Evolutionary conservation across 2,888 invertebrate genomes (phyloP).

Genomic region (Dasypogon diadema): DNA sequence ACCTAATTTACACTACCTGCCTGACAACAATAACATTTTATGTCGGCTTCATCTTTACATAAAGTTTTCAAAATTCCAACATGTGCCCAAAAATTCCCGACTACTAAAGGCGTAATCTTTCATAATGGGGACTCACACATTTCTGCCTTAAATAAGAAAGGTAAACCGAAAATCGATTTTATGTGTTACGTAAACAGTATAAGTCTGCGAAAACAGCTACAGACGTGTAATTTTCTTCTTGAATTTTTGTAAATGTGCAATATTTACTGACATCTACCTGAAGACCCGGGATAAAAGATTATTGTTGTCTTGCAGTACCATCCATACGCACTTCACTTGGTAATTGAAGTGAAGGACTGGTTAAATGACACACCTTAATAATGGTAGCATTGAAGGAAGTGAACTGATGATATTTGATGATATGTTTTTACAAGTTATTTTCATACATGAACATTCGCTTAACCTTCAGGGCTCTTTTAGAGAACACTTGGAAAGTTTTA

Average conservation of each 20-base stretch:
- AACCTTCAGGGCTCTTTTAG: background rate
- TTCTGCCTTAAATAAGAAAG: constrained; percentile 23
- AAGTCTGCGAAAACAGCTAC: constrained; percentile 2
- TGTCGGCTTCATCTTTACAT: too few species aligned
- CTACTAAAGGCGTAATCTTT: too few species aligned
- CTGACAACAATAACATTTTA: too few species aligned
- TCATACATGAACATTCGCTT: background rate
- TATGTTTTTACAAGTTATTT: background rate
- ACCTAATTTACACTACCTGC: too few species aligned
- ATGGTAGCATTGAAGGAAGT: background rate
- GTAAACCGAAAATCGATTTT: constrained; percentile 15
- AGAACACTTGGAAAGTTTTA: too few species aligned
- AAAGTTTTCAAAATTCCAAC: too few species aligned
- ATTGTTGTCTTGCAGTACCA: constrained; percentile 18
- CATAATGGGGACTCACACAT: constrained; percentile 12
- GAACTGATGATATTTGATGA: background rate
- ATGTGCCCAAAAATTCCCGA: background rate
- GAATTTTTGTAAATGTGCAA: constrained; percentile 17
- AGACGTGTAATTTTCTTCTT: background rate
- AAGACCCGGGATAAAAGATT: constrained; percentile 23
- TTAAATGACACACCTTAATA: constrained; percentile 6
- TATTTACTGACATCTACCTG: constrained; percentile 8
- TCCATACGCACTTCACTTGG: constrained; percentile 5
- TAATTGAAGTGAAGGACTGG: constrained; percentile 31
- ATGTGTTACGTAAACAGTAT: constrained; percentile 17